Conservation (phyloP, 2,797 vertebrate genomes). For the Poeciliopsis turneri region DNA sequence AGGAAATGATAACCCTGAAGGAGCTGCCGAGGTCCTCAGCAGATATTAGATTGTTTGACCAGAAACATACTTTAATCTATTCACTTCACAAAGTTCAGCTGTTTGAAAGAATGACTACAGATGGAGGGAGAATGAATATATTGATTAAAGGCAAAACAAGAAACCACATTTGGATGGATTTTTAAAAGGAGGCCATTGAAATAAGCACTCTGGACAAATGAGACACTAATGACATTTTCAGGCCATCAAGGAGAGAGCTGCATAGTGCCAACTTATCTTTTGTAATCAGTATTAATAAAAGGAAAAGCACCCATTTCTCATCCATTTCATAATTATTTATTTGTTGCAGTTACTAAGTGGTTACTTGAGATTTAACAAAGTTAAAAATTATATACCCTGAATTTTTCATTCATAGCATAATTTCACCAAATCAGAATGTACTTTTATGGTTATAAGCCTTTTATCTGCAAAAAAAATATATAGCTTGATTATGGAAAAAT, state of each 20-base stretch:
- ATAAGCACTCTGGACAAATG: constrained; percentile 2
- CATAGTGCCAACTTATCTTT: not conserved
- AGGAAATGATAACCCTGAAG: not conserved
- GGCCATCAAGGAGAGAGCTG: not conserved
- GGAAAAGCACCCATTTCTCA: not conserved
- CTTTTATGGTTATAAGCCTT: too few relatives aligned
- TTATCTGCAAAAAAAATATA: too few relatives aligned
- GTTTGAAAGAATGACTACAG: not conserved
- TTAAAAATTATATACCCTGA: not conserved
- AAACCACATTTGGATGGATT: constrained; percentile 5
- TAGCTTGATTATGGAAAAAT: too few relatives aligned
- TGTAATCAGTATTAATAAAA: not conserved
- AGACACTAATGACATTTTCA: constrained; percentile 9
- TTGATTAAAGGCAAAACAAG: constrained; percentile 3
- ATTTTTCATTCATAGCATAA: too few relatives aligned
- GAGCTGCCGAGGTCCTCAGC: not conserved
- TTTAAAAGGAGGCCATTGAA: constrained; percentile 2
- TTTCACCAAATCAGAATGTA: too few relatives aligned
- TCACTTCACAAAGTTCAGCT: constrained; percentile 1
- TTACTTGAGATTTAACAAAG: not conserved
- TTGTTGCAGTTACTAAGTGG: not conserved
- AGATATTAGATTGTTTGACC: constrained; percentile 2
- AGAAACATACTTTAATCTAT: constrained; percentile 6
- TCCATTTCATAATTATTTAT: not conserved
- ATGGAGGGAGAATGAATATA: not conserved